Conservation (phyloP, 1,140 invertebrate genomes). For the Chionoecetes opilio region DNA sequence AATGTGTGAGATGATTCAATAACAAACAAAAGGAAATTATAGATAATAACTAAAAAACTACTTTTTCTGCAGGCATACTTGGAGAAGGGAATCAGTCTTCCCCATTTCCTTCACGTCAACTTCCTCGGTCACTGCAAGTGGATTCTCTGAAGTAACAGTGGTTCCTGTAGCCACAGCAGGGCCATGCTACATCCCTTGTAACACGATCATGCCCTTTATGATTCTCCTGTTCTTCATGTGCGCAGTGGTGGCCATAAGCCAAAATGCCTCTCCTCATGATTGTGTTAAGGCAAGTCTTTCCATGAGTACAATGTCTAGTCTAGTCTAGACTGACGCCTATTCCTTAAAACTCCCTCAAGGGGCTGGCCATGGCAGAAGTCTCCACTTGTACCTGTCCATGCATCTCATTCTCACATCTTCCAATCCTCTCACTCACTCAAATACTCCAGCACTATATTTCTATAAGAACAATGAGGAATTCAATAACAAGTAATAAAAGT, state of each 20-base stretch:
- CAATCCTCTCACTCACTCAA: too few relatives aligned
- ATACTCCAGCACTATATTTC: too few relatives aligned
- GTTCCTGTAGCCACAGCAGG: slow-evolving; percentile 95
- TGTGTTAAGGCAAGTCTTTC: slow-evolving; percentile 90
- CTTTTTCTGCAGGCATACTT: slow-evolving; percentile 88
- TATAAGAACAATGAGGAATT: too few relatives aligned
- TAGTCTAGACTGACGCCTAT: too few relatives aligned
- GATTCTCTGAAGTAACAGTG: slow-evolving; percentile 92
- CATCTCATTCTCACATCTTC: too few relatives aligned
- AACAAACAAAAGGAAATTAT: too few relatives aligned
- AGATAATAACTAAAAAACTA: background rate
- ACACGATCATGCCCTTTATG: slow-evolving; percentile 96
- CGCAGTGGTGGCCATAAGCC: slow-evolving; percentile 95
- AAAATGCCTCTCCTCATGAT: slow-evolving; percentile 98
- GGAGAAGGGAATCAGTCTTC: slow-evolving; percentile 86
- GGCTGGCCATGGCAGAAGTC: too few relatives aligned
- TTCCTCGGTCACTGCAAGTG: slow-evolving; percentile 84
- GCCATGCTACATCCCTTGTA: slow-evolving; percentile 94
- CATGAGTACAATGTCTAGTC: background rate
- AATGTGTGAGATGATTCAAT: too few relatives aligned
- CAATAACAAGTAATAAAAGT: too few relatives aligned
- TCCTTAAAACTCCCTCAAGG: too few relatives aligned
- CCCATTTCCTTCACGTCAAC: slow-evolving; percentile 47
- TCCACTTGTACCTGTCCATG: too few relatives aligned
- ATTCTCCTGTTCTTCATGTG: slow-evolving; percentile 98